These are phyloP conservation scores for Incurvaria masculella DNA, from an alignment of 2,888 invertebrate genomes.

Conservation along the genomic window DNA sequence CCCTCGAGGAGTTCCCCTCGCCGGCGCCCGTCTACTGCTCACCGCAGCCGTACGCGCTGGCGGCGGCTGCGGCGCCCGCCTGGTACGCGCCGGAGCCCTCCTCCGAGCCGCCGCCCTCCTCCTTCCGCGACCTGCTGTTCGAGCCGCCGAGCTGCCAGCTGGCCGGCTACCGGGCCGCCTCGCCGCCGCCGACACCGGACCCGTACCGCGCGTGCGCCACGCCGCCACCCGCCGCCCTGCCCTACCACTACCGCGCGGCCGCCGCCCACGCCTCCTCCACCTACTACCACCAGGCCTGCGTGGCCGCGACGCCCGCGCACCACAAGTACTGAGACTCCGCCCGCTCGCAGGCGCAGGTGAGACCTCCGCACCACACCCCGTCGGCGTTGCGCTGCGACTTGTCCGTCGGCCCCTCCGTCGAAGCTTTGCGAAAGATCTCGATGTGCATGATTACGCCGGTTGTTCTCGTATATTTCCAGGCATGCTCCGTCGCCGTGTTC, in stretches of 20 bases:
- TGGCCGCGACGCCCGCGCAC: slow-evolving; percentile 48
- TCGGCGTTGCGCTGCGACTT: background rate
- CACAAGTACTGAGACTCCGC: slow-evolving; percentile 43
- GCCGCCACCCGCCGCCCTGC: slow-evolving; percentile 45
- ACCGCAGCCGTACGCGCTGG: slow-evolving; percentile 46
- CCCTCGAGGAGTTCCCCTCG: slow-evolving; percentile 48
- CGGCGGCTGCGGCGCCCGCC: slow-evolving; percentile 33
- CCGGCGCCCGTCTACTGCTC: slow-evolving; percentile 55
- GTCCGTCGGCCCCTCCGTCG: no score
- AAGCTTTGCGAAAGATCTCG: no score
- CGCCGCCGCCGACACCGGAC: slow-evolving; percentile 33
- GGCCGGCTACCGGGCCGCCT: slow-evolving; percentile 48
- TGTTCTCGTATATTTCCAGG: no score
- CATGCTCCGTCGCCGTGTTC: no score
- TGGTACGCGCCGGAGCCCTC: slow-evolving; percentile 54
- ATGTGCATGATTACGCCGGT: no score
- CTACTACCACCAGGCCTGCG: slow-evolving; percentile 60
- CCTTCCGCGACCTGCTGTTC: slow-evolving; percentile 46
- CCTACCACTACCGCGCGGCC: slow-evolving; percentile 48
- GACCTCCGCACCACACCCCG: no score
- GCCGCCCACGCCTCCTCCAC: slow-evolving; percentile 48
- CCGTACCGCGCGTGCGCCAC: slow-evolving; percentile 44
- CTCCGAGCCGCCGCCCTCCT: slow-evolving; percentile 41
- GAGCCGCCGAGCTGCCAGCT: slow-evolving; percentile 53
- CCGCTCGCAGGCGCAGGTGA: slow-evolving; percentile 40